Evolutionary conservation across 2,797 vertebrate species (phyloP).

Genomic region (Chelmon rostratus): DNA sequence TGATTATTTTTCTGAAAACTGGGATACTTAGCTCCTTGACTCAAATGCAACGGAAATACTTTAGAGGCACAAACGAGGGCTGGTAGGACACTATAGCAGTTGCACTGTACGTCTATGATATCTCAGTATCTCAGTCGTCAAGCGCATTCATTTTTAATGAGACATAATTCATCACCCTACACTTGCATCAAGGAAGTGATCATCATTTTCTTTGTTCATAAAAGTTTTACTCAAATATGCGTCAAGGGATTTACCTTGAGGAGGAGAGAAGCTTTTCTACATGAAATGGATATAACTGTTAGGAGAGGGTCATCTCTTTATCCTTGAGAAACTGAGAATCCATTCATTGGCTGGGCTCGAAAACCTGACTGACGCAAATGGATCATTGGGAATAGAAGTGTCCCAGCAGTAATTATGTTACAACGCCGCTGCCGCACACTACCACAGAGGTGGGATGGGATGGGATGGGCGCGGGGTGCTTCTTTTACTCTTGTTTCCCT

Average conservation of each 20-base stretch:
- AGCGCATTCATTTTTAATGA: conserved; percentile 69
- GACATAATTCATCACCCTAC: conserved; percentile 69
- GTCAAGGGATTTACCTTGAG: conserved; percentile 81
- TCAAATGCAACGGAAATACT: neutral
- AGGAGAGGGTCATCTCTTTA: conserved; percentile 89
- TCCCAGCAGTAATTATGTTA: conserved; percentile 92
- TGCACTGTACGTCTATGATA: conserved; percentile 21
- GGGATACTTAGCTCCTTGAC: conserved; percentile 2
- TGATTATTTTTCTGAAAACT: neutral
- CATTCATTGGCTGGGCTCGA: conserved; percentile 87
- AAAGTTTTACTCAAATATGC: conserved; percentile 78
- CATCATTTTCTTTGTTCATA: conserved; percentile 68
- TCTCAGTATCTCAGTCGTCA: conserved; percentile 47
- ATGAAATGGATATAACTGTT: conserved; percentile 88
- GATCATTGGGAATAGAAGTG: conserved; percentile 90
- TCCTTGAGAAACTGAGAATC: conserved; percentile 91
- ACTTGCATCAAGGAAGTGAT: conserved; percentile 67
- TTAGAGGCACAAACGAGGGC: neutral
- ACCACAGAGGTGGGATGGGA: conserved; percentile 83
- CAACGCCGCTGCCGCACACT: conserved; percentile 85
- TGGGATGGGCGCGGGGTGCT: conserved; percentile 77
- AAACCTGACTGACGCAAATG: conserved; percentile 90
- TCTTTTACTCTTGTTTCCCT: conserved; percentile 83
- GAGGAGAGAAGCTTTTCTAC: conserved; percentile 78
- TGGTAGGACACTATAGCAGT: conserved; percentile 28